Conservation (phyloP, 2,113 vertebrate genomes). For the Chitala chitala region DNA sequence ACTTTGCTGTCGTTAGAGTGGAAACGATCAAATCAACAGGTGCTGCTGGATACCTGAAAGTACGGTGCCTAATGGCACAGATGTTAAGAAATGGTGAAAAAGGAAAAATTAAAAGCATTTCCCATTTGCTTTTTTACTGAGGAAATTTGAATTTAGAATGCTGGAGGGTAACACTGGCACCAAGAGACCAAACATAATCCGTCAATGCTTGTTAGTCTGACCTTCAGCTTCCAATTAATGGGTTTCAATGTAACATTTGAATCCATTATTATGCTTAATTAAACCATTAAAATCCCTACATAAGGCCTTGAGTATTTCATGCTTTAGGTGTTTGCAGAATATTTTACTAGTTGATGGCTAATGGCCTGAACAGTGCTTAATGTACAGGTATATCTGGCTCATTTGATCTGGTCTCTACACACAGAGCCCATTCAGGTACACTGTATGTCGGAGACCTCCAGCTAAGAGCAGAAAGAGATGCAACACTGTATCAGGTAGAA, state of each 20-base stretch:
- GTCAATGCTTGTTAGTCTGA: not conserved
- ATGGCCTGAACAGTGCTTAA: too few species aligned
- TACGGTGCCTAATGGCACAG: too few species aligned
- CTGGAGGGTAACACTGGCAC: too few species aligned
- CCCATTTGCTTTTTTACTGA: too few species aligned
- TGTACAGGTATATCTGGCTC: not conserved
- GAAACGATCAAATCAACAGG: not conserved
- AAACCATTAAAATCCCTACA: not conserved
- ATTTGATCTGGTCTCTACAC: not conserved
- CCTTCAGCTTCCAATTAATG: not conserved
- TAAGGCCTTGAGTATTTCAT: not conserved
- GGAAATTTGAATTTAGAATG: too few species aligned
- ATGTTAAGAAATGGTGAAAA: not conserved
- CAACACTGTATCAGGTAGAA: not conserved
- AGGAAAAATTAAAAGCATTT: not conserved
- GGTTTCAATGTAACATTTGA: not conserved
- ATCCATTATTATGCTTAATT: conserved; percentile 10
- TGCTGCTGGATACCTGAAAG: not conserved
- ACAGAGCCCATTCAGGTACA: not conserved
- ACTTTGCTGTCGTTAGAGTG: too few species aligned
- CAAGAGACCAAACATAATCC: not conserved
- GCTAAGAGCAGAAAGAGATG: not conserved
- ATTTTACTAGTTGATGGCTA: too few species aligned
- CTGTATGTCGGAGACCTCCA: not conserved
- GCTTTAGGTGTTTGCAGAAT: not conserved